These are phyloP conservation scores for Micromussa lordhowensis DNA, from an alignment of 92 coral and sea anemone genomes.

Conservation along the genomic window DNA sequence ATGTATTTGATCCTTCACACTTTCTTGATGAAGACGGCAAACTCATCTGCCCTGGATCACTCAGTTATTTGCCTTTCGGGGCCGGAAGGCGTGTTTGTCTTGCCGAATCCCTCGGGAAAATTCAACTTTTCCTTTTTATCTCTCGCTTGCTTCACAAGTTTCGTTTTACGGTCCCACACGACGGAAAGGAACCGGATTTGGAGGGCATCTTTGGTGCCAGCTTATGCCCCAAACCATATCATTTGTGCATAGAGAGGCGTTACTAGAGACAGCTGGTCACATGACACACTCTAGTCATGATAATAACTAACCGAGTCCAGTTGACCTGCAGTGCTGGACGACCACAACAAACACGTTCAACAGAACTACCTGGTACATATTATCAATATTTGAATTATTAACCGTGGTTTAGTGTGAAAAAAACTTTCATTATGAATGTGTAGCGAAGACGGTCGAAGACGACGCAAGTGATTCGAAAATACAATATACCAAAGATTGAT, in stretches of 20 bases:
- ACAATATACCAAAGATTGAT: background rate
- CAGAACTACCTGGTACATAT: background rate
- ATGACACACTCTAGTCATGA: too few species aligned
- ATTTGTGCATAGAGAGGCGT: constrained; percentile 68
- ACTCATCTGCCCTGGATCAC: constrained; percentile 83
- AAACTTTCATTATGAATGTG: background rate
- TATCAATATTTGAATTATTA: background rate
- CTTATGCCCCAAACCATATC: constrained; percentile 88
- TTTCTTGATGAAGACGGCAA: constrained; percentile 87
- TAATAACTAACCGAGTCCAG: background rate
- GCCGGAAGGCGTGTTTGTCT: constrained; percentile 97
- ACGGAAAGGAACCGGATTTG: constrained; percentile 73
- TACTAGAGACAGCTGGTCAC: constrained; percentile 23
- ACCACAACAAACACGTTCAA: background rate
- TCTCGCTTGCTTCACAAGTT: constrained; percentile 87
- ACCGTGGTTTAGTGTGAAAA: background rate
- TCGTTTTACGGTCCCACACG: constrained; percentile 74
- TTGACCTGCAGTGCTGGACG: background rate
- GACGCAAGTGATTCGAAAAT: background rate
- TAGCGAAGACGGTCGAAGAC: background rate
- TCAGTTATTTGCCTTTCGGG: constrained; percentile 91
- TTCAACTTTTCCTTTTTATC: constrained; percentile 86
- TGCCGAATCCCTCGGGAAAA: constrained; percentile 94
- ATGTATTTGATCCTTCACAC: constrained; percentile 86
- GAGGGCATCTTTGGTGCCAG: constrained; percentile 93